Evolutionary conservation across 1,140 invertebrate genomes (phyloP), one percentile per base, ranked within the genome.

Genomic region (Dermatophagoides farinae): DNA sequence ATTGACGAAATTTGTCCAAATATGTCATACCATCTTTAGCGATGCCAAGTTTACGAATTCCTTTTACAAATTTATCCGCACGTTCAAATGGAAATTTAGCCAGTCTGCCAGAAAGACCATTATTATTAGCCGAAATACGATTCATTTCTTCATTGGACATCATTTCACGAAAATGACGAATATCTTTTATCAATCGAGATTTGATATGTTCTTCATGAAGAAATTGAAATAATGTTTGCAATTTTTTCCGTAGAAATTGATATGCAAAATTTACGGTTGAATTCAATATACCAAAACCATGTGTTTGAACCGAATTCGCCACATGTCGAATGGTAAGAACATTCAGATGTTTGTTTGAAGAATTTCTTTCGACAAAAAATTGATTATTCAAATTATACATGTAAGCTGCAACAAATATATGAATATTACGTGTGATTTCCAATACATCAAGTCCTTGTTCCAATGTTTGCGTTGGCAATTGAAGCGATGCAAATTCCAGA

Each of bases 121-220:
- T 25, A n/a, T n/a, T n/a, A n/a, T 31, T 31, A 31, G 2, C 31
- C 31, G n/a, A n/a, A n/a, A 31, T 8, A 31, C 31, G 31, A 31
- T 31, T 31, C 31, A 31, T 31, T 44, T 14, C 41, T 23, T 55
- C 53, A 11, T 55, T 14, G 5, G 12, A 67, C 40, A 51, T 39
- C 22, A 62, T 54, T 58, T 64, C 60, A n/a, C 60, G 37, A 47
- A 64, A 64, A 46, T 61, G 37, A 41, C 59, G 31, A 16, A 65
- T 40, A 54, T 65, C 59, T 55, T 49, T 63, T 11, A 54, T 40
- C 37, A 99, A 73, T 57, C 88, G 78, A 0, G 91, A 96, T 72
- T 97, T 97, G 54, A 99, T 96, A 66, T 95, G 90, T 73, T 98
- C 95, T 73, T 98, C 92, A 71, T 85, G 97, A 66, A 99, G 79